phyloP scores from a whole-genome alignment of 2,113 vertebrate species.

The Zapornia atra region DNA sequence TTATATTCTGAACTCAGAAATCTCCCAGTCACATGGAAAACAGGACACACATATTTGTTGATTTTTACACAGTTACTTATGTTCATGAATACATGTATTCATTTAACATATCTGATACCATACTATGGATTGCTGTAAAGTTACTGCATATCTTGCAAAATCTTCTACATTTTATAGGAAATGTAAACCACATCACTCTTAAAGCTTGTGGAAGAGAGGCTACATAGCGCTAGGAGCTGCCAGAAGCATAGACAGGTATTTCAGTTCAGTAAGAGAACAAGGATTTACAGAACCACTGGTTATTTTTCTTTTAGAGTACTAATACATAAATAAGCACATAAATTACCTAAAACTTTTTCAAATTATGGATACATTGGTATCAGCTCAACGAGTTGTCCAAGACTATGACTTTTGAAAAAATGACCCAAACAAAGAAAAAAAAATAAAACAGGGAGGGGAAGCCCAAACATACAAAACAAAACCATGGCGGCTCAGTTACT shows the following conservation, averaged over 20 bases:
- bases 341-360: background rate
- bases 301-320: background rate
- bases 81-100: background rate
- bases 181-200: background rate
- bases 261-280: slow-evolving; percentile 24
- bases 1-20: background rate
- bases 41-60: background rate
- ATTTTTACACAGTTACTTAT: background rate
- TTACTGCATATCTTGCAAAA: slow-evolving; percentile 42
- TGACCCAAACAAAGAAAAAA: too few relatives aligned
- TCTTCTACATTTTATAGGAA: slow-evolving; percentile 50
- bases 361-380: background rate
- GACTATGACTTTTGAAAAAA: background rate
- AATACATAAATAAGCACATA: background rate
- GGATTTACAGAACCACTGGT: slow-evolving; percentile 7
- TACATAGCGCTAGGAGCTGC: background rate
- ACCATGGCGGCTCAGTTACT: background rate
- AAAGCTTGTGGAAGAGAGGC: background rate
- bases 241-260: background rate
- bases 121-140: slow-evolving; percentile 24
- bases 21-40: slow-evolving; percentile 7
- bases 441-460: background rate
- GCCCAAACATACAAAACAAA: background rate
- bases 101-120: background rate
- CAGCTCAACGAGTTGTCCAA: background rate